Evolutionary conservation across 1,140 invertebrate species (phyloP).

Genomic region (Drusus annulatus): DNA sequence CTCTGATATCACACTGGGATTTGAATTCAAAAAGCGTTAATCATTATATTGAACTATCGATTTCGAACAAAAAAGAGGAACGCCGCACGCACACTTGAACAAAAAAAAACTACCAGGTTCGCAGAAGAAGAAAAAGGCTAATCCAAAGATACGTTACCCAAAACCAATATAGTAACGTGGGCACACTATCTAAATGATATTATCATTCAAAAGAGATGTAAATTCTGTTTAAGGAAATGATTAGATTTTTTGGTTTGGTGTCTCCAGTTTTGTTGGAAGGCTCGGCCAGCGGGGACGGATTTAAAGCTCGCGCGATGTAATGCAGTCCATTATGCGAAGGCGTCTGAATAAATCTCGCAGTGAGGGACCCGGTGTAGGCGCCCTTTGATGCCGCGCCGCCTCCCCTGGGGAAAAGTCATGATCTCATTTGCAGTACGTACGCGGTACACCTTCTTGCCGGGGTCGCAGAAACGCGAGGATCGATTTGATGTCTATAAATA

Average conservation of each 20-base stretch:
- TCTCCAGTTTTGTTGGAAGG: not conserved
- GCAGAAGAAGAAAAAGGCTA: conserved; percentile 39
- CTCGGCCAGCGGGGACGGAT: not conserved
- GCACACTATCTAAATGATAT: not conserved
- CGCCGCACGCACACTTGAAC: conserved; percentile 9
- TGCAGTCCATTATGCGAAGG: conserved; percentile 46
- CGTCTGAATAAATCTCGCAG: conserved; percentile 46
- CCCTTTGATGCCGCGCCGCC: conserved; percentile 39
- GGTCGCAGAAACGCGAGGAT: conserved; percentile 2
- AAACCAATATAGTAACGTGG: not conserved
- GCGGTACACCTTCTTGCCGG: not conserved
- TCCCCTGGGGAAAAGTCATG: conserved; percentile 19
- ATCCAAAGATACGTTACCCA: not conserved
- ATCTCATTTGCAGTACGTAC: conserved; percentile 27
- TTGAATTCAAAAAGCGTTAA: conserved; percentile 28
- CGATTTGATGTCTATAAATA: not conserved
- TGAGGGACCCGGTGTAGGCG: conserved; percentile 34
- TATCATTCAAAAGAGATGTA: not conserved
- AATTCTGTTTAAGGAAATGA: not conserved
- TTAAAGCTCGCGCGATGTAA: conserved; percentile 38
- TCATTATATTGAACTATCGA: conserved; percentile 22
- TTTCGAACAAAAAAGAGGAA: not conserved
- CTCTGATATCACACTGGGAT: conserved; percentile 21
- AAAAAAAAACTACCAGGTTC: conserved; percentile 46
- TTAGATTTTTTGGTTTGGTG: not conserved